Evolutionary conservation across 2,113 vertebrate species (phyloP).

Genomic region (Oriolus oriolus): DNA sequence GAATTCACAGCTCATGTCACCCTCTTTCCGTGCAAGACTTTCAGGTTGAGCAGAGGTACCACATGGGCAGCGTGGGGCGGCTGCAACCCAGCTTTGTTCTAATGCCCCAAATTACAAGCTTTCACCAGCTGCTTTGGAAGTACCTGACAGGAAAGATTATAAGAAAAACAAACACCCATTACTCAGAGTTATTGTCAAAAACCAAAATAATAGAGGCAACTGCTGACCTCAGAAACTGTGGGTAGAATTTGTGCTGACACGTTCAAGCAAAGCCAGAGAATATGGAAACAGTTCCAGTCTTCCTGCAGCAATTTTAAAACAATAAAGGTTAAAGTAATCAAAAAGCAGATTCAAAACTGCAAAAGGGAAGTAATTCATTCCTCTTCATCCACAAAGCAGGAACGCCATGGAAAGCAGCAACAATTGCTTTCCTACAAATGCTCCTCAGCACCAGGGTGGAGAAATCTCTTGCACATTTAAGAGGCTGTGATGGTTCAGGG

Average conservation of each 20-base stretch:
- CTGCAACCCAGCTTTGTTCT: neutral
- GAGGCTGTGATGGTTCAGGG: neutral
- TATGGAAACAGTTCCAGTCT: neutral
- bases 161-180: neutral
- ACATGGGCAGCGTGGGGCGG: neutral
- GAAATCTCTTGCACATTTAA: neutral
- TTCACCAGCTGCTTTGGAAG: conserved; percentile 1
- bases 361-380: neutral
- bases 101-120: neutral
- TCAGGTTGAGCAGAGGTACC: neutral
- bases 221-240: neutral
- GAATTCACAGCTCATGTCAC: neutral
- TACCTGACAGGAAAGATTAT: neutral
- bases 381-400: neutral
- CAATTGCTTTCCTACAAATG: neutral
- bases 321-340: neutral
- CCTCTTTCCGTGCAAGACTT: neutral
- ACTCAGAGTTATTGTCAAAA: neutral
- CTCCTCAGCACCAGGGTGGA: neutral
- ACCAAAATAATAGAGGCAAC: neutral
- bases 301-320: neutral
- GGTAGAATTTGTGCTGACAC: neutral
- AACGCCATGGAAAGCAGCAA: neutral
- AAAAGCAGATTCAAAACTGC: neutral
- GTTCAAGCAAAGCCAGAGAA: neutral